Percentiles rank a stretch among this genome's conserved stretches.
Conservation (phyloP, 2,888 invertebrate genomes). For the Melangyna quadrimaculata region DNA sequence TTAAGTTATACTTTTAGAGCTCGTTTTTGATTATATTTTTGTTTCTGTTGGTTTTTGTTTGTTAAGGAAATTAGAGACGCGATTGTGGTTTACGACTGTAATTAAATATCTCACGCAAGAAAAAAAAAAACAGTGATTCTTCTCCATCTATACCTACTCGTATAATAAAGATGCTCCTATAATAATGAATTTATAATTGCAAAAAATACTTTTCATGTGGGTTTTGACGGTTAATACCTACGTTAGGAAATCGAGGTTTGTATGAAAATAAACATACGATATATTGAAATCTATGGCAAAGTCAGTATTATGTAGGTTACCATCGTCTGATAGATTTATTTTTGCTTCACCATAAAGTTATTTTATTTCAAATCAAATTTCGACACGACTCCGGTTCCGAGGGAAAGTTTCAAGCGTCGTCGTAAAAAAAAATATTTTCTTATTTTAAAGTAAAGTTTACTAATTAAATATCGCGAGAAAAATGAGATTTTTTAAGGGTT, state of each 20-base stretch:
- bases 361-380: too few relatives aligned
- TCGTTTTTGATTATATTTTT: background rate
- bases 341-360: too few relatives aligned
- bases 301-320: too few relatives aligned
- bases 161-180: background rate
- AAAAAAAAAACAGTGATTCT: background rate
- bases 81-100: constrained; percentile 51
- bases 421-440: too few relatives aligned
- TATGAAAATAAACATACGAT: too few relatives aligned
- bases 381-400: too few relatives aligned
- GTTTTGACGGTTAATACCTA: background rate
- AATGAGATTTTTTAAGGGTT: too few relatives aligned
- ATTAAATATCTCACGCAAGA: constrained; percentile 22
- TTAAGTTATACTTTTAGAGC: background rate
- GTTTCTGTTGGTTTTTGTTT: background rate
- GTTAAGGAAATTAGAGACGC: constrained; percentile 27
- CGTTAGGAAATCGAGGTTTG: background rate
- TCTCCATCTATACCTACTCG: background rate
- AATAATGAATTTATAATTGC: constrained; percentile 37
- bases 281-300: too few relatives aligned
- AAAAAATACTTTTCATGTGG: background rate
- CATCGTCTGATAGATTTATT: too few relatives aligned
- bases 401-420: too few relatives aligned
- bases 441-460: too few relatives aligned
- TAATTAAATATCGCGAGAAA: too few relatives aligned